Conservation (phyloP, 2,888 invertebrate species). For the Ecliptopera silaceata region DNA sequence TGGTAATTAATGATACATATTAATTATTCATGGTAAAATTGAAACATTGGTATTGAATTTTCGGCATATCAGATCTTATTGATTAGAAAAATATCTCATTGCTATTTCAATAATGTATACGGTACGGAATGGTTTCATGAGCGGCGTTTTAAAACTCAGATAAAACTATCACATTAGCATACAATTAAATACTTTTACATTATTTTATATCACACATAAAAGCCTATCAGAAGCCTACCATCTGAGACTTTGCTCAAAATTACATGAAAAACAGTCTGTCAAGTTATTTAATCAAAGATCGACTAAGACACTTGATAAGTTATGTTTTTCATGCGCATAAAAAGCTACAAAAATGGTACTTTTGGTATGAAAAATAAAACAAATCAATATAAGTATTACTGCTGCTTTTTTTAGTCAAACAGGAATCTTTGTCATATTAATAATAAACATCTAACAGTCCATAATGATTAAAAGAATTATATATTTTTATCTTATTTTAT, state of each 20-base stretch:
- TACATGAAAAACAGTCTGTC: conserved; percentile 23
- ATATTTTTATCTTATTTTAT: background rate
- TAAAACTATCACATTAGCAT: conserved; percentile 31
- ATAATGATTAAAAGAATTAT: background rate
- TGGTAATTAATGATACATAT: background rate
- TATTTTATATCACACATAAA: conserved; percentile 24
- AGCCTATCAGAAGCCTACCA: conserved; percentile 23
- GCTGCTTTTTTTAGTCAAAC: conserved; percentile 2
- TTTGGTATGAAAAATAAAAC: background rate
- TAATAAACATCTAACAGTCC: background rate
- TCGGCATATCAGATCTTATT: conserved; percentile 1
- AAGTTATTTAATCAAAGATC: conserved; percentile 10
- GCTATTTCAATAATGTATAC: background rate
- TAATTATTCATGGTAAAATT: background rate
- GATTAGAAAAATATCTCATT: background rate
- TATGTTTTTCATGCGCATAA: background rate
- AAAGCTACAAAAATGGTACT: background rate
- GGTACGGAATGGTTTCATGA: conserved; percentile 23
- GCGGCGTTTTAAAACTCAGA: conserved; percentile 30
- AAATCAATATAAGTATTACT: background rate
- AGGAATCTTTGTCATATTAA: conserved; percentile 3
- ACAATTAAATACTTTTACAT: conserved; percentile 26
- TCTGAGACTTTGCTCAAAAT: conserved; percentile 18
- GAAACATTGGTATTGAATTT: background rate
- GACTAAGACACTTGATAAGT: conserved; percentile 20